These are phyloP conservation scores for Mesorhabditis spiculigera DNA, from an alignment of 2,888 invertebrate species.

Conservation along the genomic window DNA sequence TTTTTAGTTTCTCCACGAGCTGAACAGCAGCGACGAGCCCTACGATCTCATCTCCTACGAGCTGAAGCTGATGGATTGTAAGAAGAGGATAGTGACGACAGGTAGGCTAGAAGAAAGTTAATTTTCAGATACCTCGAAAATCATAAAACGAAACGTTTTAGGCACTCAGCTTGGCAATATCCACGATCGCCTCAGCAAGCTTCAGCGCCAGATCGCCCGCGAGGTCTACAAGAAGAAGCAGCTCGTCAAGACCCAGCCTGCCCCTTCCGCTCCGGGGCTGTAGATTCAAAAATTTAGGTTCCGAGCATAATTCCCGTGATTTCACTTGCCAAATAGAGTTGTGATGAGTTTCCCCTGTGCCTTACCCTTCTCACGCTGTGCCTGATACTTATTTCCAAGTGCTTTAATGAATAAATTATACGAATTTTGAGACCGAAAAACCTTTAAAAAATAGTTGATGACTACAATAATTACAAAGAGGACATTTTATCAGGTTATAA, in stretches of 20 bases:
- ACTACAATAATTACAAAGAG: no score
- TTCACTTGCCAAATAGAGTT: background rate
- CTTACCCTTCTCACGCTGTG: background rate
- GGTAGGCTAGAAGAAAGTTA: slow-evolving; percentile 5
- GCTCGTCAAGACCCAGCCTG: slow-evolving; percentile 8
- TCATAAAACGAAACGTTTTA: background rate
- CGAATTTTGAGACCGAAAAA: no score
- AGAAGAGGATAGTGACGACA: slow-evolving; percentile 18
- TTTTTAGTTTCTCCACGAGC: slow-evolving; percentile 31
- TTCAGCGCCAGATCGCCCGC: slow-evolving; percentile 38
- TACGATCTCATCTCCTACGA: slow-evolving; percentile 28
- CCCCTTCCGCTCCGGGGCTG: slow-evolving; percentile 5
- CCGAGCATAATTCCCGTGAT: background rate
- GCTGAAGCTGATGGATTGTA: slow-evolving; percentile 28
- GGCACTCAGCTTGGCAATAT: slow-evolving; percentile 16
- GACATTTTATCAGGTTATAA: background rate
- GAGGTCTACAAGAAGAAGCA: slow-evolving; percentile 30
- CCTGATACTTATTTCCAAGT: background rate
- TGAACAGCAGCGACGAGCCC: slow-evolving; percentile 27
- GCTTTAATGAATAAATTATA: no score
- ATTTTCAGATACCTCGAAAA: slow-evolving; percentile 13
- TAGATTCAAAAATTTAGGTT: background rate
- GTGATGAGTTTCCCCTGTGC: background rate
- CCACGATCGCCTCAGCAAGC: slow-evolving; percentile 29
- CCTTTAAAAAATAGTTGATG: no score